phyloP scores from a whole-genome alignment of 1,140 invertebrate genomes.

The Drosophila lini region DNA sequence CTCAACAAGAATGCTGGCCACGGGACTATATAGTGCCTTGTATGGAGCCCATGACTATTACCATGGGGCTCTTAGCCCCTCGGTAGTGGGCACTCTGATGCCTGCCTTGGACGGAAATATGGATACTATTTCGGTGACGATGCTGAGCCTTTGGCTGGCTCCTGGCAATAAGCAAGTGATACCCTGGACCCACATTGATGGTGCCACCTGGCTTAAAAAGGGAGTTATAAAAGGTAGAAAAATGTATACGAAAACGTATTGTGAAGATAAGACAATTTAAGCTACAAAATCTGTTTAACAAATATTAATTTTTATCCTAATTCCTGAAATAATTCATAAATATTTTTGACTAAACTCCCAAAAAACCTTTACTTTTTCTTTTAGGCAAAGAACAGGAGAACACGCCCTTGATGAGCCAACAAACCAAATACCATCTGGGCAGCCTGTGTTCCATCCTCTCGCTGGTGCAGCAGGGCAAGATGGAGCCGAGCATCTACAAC shows the following conservation, averaged over 20 bases:
- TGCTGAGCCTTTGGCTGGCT: slow-evolving; percentile 69
- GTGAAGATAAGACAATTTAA: too few species aligned
- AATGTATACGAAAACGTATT: too few species aligned
- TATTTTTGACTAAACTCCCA: neutral
- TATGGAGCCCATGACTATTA: slow-evolving; percentile 79
- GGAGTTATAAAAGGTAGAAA: slow-evolving; percentile 64
- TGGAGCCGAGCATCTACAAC: slow-evolving; percentile 68
- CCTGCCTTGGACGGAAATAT: slow-evolving; percentile 75
- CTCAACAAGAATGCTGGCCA: slow-evolving; percentile 70
- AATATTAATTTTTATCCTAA: too few species aligned
- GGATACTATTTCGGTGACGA: slow-evolving; percentile 63
- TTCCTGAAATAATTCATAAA: neutral
- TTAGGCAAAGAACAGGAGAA: neutral
- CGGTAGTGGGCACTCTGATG: slow-evolving; percentile 76
- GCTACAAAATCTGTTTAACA: neutral
- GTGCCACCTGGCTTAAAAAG: slow-evolving; percentile 56
- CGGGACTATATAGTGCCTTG: slow-evolving; percentile 71
- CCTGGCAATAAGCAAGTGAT: slow-evolving; percentile 49
- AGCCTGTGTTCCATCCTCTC: slow-evolving; percentile 67
- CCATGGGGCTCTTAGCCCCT: slow-evolving; percentile 76
- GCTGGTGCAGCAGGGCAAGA: slow-evolving; percentile 59
- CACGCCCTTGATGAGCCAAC: slow-evolving; percentile 20
- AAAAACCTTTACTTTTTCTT: neutral
- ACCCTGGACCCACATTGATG: slow-evolving; percentile 74
- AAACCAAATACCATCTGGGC: slow-evolving; percentile 57